Evolutionary conservation across 2,888 invertebrate species (phyloP), one percentile per base, ranked within the genome.

Genomic region (Leucophenga montana): DNA sequence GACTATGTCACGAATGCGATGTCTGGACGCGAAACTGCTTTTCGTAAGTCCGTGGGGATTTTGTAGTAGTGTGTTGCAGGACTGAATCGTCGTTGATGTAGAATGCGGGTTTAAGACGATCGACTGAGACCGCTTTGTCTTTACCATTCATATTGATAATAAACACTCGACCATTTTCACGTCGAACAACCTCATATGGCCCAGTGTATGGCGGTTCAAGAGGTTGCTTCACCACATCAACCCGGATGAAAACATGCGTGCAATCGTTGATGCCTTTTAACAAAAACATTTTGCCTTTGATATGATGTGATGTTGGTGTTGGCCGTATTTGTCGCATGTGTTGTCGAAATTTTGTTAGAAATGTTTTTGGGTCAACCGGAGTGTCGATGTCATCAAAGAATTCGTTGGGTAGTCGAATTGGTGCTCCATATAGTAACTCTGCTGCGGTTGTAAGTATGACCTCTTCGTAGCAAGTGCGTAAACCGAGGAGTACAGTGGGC

Each of bases 361-460:
- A 57, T 14, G 13, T 0, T 5, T 14, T 33, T 14, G 66, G 59
- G n/a, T 59, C 1, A 4, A 48, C 18, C 50, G 59, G 46, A 3
- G 20, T 14, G 18, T 67, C 67, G 46, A 61, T 22, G 27, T 67
- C 46, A 3, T 16, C 8, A 82, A 85, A 14, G 85, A 61, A 13
- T 33, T 69, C 69, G 18, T 27, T 46, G 3, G 56, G 69, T n/a
- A 68, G 39, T 13, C 77, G 73, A 3, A 86, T 68, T 0, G 70
- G 59, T 50, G 73, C 69, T 0, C 86, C 85, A 67, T 83, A 85
- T 0, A 86, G 71, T 64, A 87, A 68, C 57, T 85, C 78, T 0
- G 85, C 79, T 39, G 84, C 67, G 9, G 82, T 78, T 8, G 79
- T 66, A 14, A 77, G 67, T 0, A 84, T 31, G 71, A 85, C 82